Base-by-base conservation (phyloP, 2,797 vertebrate species). In the Fringilla coelebs region DNA sequence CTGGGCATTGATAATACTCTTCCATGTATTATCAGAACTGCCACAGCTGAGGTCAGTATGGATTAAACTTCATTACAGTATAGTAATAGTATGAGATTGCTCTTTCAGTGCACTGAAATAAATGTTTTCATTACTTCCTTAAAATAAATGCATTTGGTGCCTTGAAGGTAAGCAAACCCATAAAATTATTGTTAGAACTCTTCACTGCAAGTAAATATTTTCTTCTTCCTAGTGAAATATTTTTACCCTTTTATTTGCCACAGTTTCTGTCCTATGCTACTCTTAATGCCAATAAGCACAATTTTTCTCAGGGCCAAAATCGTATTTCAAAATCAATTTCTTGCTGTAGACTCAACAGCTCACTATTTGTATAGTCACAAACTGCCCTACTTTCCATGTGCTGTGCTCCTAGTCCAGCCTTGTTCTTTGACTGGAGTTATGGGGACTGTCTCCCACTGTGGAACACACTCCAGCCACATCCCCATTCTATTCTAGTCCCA, bases 31-130 rank as follows among this genome's bases (percentile, higher is more conserved):
- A 88, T 89, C n/a, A 20, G 72, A 95, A 88, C 84, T 94, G 71
- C 48, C 82, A 75, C 43, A 82, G 48, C 22, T 95, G 79, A 96
- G 79, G 87, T 95, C 86, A 86, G 78, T 85, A 85, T 90, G 92
- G 88, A 94, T 96, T 90, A 93, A 93, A 92, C 93, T 93, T 94
- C 93, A 91, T 68, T 78, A 78, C 28, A 79, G 43, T 52, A 73
- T 52, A 78, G 77, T 94, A 91, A 90, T 89, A 85, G 75, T 49
- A 78, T 74, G 76, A 93, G 78, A 92, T 81, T 91, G 87, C 68
- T 95, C 62, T 91, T 96, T 90, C 85, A 78, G 49, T 71, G 38
- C 3, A 1, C 48, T 88, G 79, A 94, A 95, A 95, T 88, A 91
- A 86, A 94, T 92, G 71, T 80, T 78, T 91, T 70, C 66, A 63